Conservation (phyloP, 2,113 vertebrate genomes). For the Phasianus colchicus region DNA sequence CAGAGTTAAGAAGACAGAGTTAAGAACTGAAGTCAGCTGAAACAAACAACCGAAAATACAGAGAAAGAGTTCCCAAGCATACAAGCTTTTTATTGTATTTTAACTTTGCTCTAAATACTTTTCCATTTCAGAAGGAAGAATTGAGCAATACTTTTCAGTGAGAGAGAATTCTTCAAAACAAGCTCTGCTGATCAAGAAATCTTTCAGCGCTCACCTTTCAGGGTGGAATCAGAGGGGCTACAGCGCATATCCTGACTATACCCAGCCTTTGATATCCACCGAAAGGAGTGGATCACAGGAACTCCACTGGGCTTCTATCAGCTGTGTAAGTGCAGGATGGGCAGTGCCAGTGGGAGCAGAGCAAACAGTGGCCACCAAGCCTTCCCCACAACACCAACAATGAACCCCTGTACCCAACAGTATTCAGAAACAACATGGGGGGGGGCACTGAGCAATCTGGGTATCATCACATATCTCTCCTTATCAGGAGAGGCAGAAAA, state of each 20-base stretch:
- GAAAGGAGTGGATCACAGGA: neutral
- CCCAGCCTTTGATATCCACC: neutral
- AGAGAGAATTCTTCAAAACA: neutral
- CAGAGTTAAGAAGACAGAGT: neutral
- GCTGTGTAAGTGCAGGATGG: fast-evolving
- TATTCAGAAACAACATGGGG: neutral
- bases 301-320: neutral
- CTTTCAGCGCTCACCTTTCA: neutral
- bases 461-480: neutral
- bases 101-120: slow-evolving; percentile 57
- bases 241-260: fast-evolving
- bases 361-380: neutral
- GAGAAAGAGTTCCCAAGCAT: neutral
- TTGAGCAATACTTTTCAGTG: slow-evolving; percentile 25
- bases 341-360: neutral
- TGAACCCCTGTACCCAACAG: neutral
- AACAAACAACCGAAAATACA: neutral
- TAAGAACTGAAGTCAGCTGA: neutral
- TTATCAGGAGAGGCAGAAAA: neutral
- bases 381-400: fast-evolving
- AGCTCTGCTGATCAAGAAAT: slow-evolving; percentile 1
- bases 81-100: neutral
- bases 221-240: neutral
- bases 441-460: too few species aligned
- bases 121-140: neutral